Percentiles rank a stretch among this genome's conserved stretches.
phyloP scores from a whole-genome alignment of 2,888 invertebrate genomes.

The Alcis repandata region DNA sequence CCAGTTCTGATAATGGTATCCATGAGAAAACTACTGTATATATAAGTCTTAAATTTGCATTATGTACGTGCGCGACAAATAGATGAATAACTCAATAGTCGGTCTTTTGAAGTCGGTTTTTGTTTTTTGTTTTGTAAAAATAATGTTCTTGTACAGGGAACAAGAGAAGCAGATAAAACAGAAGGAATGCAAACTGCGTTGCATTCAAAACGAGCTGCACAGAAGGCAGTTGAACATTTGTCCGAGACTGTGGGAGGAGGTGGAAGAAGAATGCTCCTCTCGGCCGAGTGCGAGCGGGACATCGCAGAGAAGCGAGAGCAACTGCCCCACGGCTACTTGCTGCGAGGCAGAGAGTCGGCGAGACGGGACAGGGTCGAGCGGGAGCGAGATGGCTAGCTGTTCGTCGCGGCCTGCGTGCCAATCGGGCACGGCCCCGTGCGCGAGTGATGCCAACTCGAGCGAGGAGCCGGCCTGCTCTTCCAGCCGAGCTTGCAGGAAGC shows the following conservation, averaged over 20 bases:
- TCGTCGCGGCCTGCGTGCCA: constrained; percentile 52
- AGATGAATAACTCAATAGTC: too few relatives aligned
- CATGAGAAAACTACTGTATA: too few relatives aligned
- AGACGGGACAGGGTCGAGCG: constrained; percentile 43
- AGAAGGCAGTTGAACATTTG: constrained; percentile 35
- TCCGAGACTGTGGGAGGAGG: constrained; percentile 24
- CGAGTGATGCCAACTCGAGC: neutral
- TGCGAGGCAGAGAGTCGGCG: constrained; percentile 41
- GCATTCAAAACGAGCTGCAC: constrained; percentile 53
- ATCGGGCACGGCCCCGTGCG: too few relatives aligned
- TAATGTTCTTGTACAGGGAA: too few relatives aligned
- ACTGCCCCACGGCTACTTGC: constrained; percentile 35
- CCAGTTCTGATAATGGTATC: too few relatives aligned
- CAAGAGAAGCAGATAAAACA: constrained; percentile 65
- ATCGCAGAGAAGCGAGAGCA: constrained; percentile 39
- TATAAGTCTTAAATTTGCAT: too few relatives aligned
- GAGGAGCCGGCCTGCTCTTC: neutral
- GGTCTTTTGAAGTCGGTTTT: too few relatives aligned
- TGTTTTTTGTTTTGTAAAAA: too few relatives aligned
- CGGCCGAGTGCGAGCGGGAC: neutral
- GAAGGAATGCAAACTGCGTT: constrained; percentile 59
- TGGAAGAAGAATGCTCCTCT: constrained; percentile 13
- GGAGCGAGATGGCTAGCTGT: constrained; percentile 60
- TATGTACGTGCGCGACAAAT: too few relatives aligned
- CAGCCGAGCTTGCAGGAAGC: too few relatives aligned